Base-by-base conservation (phyloP, 23 tunicate genomes). In the Halocynthia aurantium region DNA sequence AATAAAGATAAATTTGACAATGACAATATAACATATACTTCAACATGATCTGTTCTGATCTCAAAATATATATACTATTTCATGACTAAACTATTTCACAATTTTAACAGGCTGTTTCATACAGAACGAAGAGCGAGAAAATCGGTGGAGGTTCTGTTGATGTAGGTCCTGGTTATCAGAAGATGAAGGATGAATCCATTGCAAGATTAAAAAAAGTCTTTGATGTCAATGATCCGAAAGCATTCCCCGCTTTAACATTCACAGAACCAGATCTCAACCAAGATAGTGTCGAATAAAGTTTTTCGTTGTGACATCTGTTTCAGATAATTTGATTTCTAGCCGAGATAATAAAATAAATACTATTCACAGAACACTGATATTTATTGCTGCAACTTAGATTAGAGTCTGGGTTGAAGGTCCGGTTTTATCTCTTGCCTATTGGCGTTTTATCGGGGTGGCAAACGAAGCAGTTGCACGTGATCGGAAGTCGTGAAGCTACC, bases 121-220 rank as follows among this genome's bases (percentile, higher is more conserved):
- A 89, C 51, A 80, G 58, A 55, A 10, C 61, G 0, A 61, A 70
- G 21, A 84, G 89, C 62, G 73, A 67, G 53, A 80, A 89, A 76
- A 82, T 70, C 76, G 96, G 96, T 11, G 91, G 91, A 22, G 89
- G 96, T 6, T 76, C 96, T 51, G 96, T 89, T 19, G 96, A 89
- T 61, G 96, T 83, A 10, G 96, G 89, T 19, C 71, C 85, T 8
- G 85, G 81, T 54, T 89, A 77, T 64, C 55, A 89, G 49, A 81
- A 89, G 52, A 54, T 70, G 63, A 84, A 81, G 64, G 67, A 76
- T 12, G 96, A 89, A n/a, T 81, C 96, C 10, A 80, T 84, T 52
- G 52, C 64, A 1, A 62, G 96, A 62, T 58, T 89, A 20, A 67
- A 82, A 51, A 89, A 89, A 61, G 81, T 84, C 11, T 89, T 75